phyloP scores from a whole-genome alignment of 2,797 vertebrate species.

The Botia almorhae region DNA sequence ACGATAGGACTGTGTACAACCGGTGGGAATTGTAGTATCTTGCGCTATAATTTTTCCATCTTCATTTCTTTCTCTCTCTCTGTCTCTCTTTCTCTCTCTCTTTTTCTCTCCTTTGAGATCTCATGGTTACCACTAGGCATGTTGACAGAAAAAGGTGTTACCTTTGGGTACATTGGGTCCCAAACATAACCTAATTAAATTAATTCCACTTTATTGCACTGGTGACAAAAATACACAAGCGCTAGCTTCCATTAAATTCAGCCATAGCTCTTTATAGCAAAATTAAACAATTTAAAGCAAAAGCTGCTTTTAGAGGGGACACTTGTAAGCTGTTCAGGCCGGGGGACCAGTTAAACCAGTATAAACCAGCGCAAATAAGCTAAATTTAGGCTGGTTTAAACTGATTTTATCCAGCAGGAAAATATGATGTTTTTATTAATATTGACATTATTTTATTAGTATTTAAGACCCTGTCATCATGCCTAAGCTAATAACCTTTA shows the following conservation, averaged over 20 bases:
- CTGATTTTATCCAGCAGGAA: neutral
- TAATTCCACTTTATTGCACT: slow-evolving; percentile 54
- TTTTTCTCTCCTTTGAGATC: neutral
- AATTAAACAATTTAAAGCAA: neutral
- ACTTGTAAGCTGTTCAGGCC: neutral
- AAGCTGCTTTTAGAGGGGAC: neutral
- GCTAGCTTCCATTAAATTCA: neutral
- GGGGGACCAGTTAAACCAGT: neutral
- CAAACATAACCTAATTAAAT: slow-evolving; percentile 58
- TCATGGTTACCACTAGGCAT: slow-evolving; percentile 16
- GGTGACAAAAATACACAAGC: slow-evolving; percentile 40
- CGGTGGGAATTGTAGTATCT: slow-evolving; percentile 21
- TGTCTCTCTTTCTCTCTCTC: neutral
- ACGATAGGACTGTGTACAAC: slow-evolving; percentile 10
- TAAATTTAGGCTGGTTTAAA: neutral
- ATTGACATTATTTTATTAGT: neutral
- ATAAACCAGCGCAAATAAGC: no score
- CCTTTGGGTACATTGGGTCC: slow-evolving; percentile 43
- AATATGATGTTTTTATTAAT: neutral
- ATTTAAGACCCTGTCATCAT: slow-evolving; percentile 5
- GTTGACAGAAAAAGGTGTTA: slow-evolving; percentile 43
- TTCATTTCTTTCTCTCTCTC: neutral
- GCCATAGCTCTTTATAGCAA: neutral
- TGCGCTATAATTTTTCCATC: slow-evolving; percentile 2
- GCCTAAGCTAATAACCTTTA: slow-evolving; percentile 10